These are phyloP conservation scores for Ectropis crepuscularia DNA, from an alignment of 2,888 invertebrate species.

Conservation along the genomic window DNA sequence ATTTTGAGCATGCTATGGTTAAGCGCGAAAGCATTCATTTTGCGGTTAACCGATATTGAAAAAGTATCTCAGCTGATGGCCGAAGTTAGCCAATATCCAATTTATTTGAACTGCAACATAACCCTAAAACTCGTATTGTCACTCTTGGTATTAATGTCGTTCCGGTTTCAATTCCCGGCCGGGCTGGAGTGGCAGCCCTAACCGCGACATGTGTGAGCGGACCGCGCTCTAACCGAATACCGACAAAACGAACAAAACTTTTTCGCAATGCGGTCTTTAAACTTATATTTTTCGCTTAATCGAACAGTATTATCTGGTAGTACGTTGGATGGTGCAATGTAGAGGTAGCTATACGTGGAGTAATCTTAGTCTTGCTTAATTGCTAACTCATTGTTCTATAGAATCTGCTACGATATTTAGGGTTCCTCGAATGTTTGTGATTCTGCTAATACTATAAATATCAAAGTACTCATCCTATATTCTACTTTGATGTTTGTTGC, in stretches of 20 bases:
- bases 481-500: no score
- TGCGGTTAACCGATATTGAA: slow-evolving; percentile 33
- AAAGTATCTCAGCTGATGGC: slow-evolving; percentile 37
- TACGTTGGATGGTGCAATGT: slow-evolving; percentile 8
- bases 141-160: slow-evolving; percentile 45
- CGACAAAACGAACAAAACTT: slow-evolving; percentile 71
- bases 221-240: slow-evolving; percentile 45
- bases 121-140: slow-evolving; percentile 43
- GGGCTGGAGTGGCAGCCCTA: slow-evolving; percentile 42
- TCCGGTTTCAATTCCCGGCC: slow-evolving; percentile 44
- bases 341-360: no score
- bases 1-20: background rate
- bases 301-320: slow-evolving; percentile 53
- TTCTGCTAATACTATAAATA: no score
- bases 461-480: no score
- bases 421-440: no score
- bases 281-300: slow-evolving; percentile 66
- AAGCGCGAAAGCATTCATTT: slow-evolving; percentile 12
- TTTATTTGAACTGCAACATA: slow-evolving; percentile 42
- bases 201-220: slow-evolving; percentile 73
- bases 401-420: no score
- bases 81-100: slow-evolving; percentile 42
- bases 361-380: no score
- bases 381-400: no score
- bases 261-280: slow-evolving; percentile 79